Evolutionary conservation across 1,140 invertebrate genomes (phyloP), one percentile per base, ranked within the genome.

Genomic region (Anoplophora glabripennis): DNA sequence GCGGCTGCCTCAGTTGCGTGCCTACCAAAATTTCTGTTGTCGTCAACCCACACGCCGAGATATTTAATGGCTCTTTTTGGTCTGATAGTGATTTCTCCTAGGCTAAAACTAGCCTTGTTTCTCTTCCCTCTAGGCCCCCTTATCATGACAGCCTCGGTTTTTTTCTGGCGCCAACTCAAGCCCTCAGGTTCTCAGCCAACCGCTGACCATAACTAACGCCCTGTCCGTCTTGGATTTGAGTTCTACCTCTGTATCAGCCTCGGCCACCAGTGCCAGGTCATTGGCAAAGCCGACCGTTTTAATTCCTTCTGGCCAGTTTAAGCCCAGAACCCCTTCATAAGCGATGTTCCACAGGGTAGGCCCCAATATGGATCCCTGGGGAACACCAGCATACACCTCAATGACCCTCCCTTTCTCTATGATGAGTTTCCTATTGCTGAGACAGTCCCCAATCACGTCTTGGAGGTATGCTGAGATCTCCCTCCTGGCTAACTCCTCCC

Each of bases 311-410:
- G 65, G 57, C 0, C 57, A 17, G 14, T 66, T 63, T 1, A 76
- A 49, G 3, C 38, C 18, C 7, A 78, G 51, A 2, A 76, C 41
- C 5, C 65, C 65, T 38, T 78, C 72, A 17, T 79, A 71, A 0
- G 77, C 52, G 0, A 78, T 8, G 41, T 78, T 78, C 75, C 77
- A 79, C 0, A 76, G 49, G 0, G 60, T 42, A 0, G 76, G 75
- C 0, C 77, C 77, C 0, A 78, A 49, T 0, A 78, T 70, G 0
- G 76, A 80, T 0, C 77, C 77, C 77, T n/a, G n/a, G n/a, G n/a
- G n/a, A n/a, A n/a, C n/a, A n/a, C n/a, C 64, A 61, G 67, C 73
- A 0, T 65, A 73, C 0, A 69, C 57, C 0, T 15, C 0, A 49
- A 71, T 75, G 7, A 40, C 41, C 37, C 7, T 0, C 63, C 67